These are phyloP conservation scores for Thelaira solivaga DNA, from an alignment of 2,888 invertebrate species.

Conservation along the genomic window DNA sequence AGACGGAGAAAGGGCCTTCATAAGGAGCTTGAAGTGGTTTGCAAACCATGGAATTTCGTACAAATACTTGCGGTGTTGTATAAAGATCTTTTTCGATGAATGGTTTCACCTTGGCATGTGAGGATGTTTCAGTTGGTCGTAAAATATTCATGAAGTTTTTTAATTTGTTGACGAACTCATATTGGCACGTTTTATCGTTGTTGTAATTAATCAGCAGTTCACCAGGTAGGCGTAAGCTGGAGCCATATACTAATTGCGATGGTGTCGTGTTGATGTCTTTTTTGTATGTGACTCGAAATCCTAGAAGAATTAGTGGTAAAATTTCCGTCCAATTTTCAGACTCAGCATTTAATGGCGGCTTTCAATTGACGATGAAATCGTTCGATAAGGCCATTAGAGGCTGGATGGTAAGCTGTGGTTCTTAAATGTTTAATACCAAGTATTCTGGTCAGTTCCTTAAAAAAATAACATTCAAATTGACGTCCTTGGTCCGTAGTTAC, in stretches of 20 bases:
- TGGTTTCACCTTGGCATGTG: no score
- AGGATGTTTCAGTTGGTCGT: no score
- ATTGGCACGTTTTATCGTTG: not conserved
- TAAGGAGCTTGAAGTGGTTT: no score
- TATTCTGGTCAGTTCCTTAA: slow-evolving; percentile 37
- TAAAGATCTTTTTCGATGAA: no score
- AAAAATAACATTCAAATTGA: slow-evolving; percentile 49
- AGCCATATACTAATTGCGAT: slow-evolving; percentile 5
- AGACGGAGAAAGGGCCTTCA: no score
- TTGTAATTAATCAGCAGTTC: no score
- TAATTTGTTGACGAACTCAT: no score
- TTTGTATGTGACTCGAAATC: slow-evolving; percentile 1
- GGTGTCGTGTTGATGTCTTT: slow-evolving; percentile 28
- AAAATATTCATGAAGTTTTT: no score
- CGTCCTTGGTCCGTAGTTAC: slow-evolving; percentile 43
- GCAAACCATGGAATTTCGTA: no score
- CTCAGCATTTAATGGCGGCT: not conserved
- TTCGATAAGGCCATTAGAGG: not conserved
- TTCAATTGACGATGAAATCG: not conserved
- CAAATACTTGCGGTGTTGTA: no score
- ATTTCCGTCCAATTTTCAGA: not conserved
- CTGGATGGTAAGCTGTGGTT: slow-evolving; percentile 44
- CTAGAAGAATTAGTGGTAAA: not conserved
- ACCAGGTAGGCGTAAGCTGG: not conserved
- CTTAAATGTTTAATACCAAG: slow-evolving; percentile 31